These are phyloP conservation scores for Trachymyrmex septentrionalis DNA, from an alignment of 1,140 invertebrate species.

Conservation along the genomic window DNA sequence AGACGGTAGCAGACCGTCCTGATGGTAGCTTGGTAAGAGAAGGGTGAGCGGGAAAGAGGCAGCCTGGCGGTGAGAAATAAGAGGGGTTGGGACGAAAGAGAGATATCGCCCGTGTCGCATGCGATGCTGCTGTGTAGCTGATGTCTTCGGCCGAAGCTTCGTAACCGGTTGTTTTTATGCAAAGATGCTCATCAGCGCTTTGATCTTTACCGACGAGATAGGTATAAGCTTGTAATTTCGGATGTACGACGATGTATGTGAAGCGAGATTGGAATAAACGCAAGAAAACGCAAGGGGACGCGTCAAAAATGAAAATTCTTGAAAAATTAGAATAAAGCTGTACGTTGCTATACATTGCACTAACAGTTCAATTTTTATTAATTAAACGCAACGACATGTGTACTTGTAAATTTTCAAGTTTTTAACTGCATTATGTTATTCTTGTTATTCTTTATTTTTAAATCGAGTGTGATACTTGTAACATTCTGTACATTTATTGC, in stretches of 20 bases:
- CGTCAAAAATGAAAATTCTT: neutral
- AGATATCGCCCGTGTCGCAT: conserved; percentile 53
- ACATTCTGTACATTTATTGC: neutral
- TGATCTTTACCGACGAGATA: conserved; percentile 49
- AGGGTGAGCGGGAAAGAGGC: neutral
- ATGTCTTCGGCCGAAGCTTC: conserved; percentile 47
- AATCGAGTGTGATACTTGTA: neutral
- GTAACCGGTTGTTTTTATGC: conserved; percentile 54
- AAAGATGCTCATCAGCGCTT: conserved; percentile 56
- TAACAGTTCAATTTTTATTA: neutral
- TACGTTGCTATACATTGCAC: neutral
- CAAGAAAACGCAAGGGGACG: neutral
- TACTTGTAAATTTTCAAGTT: neutral
- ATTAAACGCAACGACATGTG: neutral
- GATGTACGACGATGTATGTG: neutral
- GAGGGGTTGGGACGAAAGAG: conserved; percentile 48
- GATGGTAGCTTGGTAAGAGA: conserved; percentile 25
- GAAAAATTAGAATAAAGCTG: neutral
- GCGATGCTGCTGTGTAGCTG: conserved; percentile 44
- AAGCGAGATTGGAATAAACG: conserved; percentile 3
- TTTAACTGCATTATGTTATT: neutral
- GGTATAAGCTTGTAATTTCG: conserved; percentile 35
- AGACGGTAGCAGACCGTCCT: conserved; percentile 59
- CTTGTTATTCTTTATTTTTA: neutral
- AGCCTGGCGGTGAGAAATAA: conserved; percentile 49